Base-by-base conservation (phyloP, 2,888 invertebrate genomes). In the Erebia epiphron region DNA sequence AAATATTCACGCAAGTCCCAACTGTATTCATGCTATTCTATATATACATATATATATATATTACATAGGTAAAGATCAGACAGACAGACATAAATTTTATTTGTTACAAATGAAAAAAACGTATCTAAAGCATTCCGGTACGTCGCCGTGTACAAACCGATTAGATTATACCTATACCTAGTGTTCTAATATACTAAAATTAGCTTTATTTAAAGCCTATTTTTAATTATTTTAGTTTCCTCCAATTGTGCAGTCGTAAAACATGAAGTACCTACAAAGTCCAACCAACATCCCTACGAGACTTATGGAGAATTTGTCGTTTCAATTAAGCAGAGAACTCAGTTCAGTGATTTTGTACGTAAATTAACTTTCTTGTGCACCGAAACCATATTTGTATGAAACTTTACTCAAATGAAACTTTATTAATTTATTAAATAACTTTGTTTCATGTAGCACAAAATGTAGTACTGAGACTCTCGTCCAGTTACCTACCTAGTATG, bases 171-270 rank as follows among this genome's bases (percentile, higher is more conserved):
- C n/a, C n/a, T n/a, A n/a, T n/a, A n/a, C n/a, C n/a, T n/a, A n/a
- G n/a, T n/a, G n/a, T n/a, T n/a, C n/a, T n/a, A n/a, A n/a, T n/a
- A n/a, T 26, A 26, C 4, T 3, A 2, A 3, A 26, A 26, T 26
- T 26, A 3, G 35, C 35, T 5, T 35, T 7, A 35, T 35, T 35
- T 35, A 35, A 35, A 35, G 35, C 7, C 0, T 7, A 7, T 84
- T 87, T 88, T 87, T 88, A 89, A 89, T 89, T 88, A 87, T 82
- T 78, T 72, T 80, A 79, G 82, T 85, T 88, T 87, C 88, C 85
- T 86, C 85, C 82, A 86, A 86, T 87, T 86, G 81, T 78, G 75
- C 77, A 78, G 76, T 74, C 76, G 70, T 46, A 46, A 11, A 46
- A 11, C 11, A 46, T 2, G 2, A 43, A 43, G 11, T 11, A 11